These are phyloP conservation scores for Myiotriccus ornatus DNA, from an alignment of 2,797 vertebrate genomes.

Conservation along the genomic window DNA sequence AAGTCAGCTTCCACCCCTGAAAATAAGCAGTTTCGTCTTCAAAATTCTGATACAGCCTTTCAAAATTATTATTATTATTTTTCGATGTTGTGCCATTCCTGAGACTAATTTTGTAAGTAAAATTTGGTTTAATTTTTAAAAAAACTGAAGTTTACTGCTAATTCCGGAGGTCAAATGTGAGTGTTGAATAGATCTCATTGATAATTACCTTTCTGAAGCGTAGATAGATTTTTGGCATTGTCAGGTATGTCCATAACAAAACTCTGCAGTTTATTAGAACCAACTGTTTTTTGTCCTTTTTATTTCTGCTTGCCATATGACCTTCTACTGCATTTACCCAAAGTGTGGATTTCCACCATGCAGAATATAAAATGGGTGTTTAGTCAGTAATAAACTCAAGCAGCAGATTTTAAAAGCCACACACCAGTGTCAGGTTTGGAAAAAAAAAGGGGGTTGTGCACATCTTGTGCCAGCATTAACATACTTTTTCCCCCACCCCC, in stretches of 20 bases:
- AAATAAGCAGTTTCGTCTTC: conserved; percentile 2
- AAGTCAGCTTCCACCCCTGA: background rate
- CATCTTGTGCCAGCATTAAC: background rate
- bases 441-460: background rate
- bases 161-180: background rate
- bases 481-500: background rate
- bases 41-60: background rate
- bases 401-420: background rate
- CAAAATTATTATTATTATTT: background rate
- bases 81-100: background rate
- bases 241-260: background rate
- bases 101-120: background rate
- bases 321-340: background rate
- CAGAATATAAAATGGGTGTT: background rate
- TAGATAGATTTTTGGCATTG: background rate
- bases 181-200: background rate
- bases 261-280: background rate
- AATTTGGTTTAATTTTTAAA: background rate
- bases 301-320: background rate
- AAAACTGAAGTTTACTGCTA: background rate
- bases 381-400: background rate
- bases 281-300: background rate
- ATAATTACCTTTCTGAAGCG: background rate
- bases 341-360: background rate
- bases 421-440: background rate